A percentile compares a stretch with the other conserved stretches of the same genome.
These are phyloP conservation scores for Margarornis squamiger DNA, from an alignment of 2,797 vertebrate genomes.

Conservation along the genomic window DNA sequence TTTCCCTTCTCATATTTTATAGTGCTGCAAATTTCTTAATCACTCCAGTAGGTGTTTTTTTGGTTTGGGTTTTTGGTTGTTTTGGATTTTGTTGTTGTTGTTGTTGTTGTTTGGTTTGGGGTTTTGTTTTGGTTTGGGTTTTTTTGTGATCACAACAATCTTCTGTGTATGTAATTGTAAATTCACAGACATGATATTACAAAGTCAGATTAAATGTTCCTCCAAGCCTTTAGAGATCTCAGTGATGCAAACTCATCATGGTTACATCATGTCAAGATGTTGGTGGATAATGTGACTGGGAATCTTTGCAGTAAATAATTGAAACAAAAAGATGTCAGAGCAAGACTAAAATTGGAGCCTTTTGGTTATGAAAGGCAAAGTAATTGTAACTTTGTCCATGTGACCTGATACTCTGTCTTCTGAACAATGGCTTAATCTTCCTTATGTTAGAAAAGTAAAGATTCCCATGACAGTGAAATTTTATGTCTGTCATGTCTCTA, in stretches of 20 bases:
- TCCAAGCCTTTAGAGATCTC: slow-evolving; percentile 30
- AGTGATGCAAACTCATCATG: slow-evolving; percentile 9
- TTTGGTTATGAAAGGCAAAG: not conserved
- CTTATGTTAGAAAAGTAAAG: not conserved
- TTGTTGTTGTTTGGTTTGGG: too few relatives aligned
- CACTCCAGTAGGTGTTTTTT: not conserved
- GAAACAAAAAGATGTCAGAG: not conserved
- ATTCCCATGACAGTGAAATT: not conserved
- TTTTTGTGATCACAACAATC: not conserved
- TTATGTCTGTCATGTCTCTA: not conserved
- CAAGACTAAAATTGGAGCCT: not conserved
- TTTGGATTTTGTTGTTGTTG: too few relatives aligned
- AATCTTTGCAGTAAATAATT: not conserved
- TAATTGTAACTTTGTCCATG: not conserved
- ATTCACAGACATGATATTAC: slow-evolving; percentile 29
- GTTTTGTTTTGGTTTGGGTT: not conserved
- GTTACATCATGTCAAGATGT: slow-evolving; percentile 41
- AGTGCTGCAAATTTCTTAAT: not conserved
- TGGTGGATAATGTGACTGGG: not conserved
- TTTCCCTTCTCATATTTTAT: not conserved
- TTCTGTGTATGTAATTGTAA: slow-evolving; percentile 31
- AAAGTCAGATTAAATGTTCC: slow-evolving; percentile 36
- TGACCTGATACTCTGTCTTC: not conserved
- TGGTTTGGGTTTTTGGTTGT: too few relatives aligned
- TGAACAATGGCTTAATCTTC: not conserved